phyloP scores from a whole-genome alignment of 2,888 invertebrate genomes.

The Hanleya hanleyi region DNA sequence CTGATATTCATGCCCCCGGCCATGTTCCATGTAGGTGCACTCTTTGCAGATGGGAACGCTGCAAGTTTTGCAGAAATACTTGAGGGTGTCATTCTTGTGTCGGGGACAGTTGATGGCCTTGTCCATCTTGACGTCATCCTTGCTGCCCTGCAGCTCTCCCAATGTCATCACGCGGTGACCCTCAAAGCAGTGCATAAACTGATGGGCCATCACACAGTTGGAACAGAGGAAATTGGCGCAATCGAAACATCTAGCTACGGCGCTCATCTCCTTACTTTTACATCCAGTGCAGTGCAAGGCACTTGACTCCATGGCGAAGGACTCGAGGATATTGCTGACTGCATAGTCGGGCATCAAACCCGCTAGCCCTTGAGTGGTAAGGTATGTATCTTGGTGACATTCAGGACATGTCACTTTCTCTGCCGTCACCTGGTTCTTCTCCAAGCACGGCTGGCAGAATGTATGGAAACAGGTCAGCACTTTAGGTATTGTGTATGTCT shows the following conservation, averaged over 20 bases:
- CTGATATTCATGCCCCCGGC: constrained; percentile 66
- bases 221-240: constrained; percentile 97
- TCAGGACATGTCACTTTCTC: constrained; percentile 85
- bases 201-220: constrained; percentile 98
- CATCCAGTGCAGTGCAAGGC: constrained; percentile 89
- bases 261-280: constrained; percentile 94
- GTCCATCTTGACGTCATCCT: constrained; percentile 74
- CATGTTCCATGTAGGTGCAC: constrained; percentile 86
- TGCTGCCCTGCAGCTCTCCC: constrained; percentile 76
- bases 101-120: constrained; percentile 83
- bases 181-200: constrained; percentile 99
- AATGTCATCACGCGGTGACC: constrained; percentile 89
- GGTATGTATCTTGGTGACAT: constrained; percentile 74
- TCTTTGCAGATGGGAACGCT: constrained; percentile 95
- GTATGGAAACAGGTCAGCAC: constrained; percentile 78
- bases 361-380: constrained; percentile 77
- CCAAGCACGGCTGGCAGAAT: constrained; percentile 88
- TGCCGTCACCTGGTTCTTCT: constrained; percentile 77
- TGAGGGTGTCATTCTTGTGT: constrained; percentile 92
- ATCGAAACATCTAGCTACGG: constrained; percentile 96
- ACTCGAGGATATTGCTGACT: constrained; percentile 74
- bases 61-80: constrained; percentile 96
- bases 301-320: constrained; percentile 73
- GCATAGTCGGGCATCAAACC: constrained; percentile 82
- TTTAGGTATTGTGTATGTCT: constrained; percentile 77